Evolutionary conservation across 2,113 vertebrate species (phyloP), one percentile per base, ranked within the genome.

Genomic region (Lota lota): DNA sequence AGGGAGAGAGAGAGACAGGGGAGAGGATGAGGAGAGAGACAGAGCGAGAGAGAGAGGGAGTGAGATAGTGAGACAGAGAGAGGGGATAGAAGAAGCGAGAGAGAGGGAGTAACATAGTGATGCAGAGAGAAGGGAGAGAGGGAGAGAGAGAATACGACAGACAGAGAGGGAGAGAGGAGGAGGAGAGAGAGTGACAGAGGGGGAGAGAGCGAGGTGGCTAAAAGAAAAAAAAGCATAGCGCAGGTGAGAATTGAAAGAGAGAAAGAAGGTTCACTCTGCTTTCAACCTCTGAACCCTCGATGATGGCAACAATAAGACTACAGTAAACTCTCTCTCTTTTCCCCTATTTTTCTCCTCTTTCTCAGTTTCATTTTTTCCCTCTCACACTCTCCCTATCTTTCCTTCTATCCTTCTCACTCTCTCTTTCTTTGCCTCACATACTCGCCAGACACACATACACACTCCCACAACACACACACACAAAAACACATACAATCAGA

Each of bases 401-500:
- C 47, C 72, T 22, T 16, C 40, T 74, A 7, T 21, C 59, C 21
- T 22, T 24, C 61, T 36, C 61, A 20, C 22, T n/a, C 24, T 33
- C 58, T 4, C 2, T 57, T 4, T 62, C 40, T 18, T 22, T 62
- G 50, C 22, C 61, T 62, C 61, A 16, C 24, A 16, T 18, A 7
- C 61, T 57, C 54, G 5, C 60, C 22, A 33, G 28, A 33, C 15
- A 72, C 18, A 69, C 5, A 64, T 4, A 61, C 7, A 64, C 40
- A 20, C 61, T 59, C 54, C 22, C 24, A 64, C 33, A 33, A 68
- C 59, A 54, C 59, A 53, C 28, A 62, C 19, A 68, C 67, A 74
- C 73, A 80, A 21, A 82, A 66, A 82, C n/a, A 84, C 61, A 22
- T 12, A 59, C 88, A 93, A 93, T 93, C 91, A 92, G 80, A 54